Percentiles rank a stretch among this genome's conserved stretches.
Conservation (phyloP, 2,113 vertebrate species). For the Podocnemis expansa region DNA sequence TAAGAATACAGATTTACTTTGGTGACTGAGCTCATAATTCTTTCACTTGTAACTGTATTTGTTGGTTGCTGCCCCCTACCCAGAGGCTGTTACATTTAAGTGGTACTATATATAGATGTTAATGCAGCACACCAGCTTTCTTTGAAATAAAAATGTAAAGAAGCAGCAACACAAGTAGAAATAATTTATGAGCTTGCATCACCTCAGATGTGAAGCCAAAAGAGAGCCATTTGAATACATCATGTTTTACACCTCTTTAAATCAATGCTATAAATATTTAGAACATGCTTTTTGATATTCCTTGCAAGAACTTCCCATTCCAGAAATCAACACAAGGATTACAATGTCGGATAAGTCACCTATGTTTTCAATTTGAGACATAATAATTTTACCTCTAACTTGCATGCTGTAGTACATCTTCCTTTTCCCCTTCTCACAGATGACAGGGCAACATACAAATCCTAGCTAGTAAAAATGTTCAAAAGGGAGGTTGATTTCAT, state of each 20-base stretch:
- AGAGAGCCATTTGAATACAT: not conserved
- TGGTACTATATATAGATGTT: not conserved
- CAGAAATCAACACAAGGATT: constrained; percentile 53
- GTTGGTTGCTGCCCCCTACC: not conserved
- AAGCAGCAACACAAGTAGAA: constrained; percentile 35
- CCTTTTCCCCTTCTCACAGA: not conserved
- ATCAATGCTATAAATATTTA: not conserved
- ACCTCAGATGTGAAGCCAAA: not conserved
- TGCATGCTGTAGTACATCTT: not conserved
- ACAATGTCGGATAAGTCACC: not conserved
- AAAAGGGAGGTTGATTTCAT: constrained; percentile 14
- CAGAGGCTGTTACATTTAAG: not conserved
- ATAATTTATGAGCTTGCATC: constrained; percentile 23
- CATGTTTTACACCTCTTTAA: constrained; percentile 32
- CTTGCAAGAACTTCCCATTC: constrained; percentile 15
- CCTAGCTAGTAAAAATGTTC: constrained; percentile 2
- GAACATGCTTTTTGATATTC: constrained; percentile 23
- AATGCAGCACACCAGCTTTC: not conserved
- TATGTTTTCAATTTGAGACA: constrained; percentile 27
- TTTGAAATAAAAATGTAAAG: not conserved
- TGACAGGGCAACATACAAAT: constrained; percentile 23
- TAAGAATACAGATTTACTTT: not conserved
- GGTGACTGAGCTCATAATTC: fast-evolving
- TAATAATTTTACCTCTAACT: constrained; percentile 18
- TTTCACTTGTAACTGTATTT: not conserved